Base-by-base conservation (phyloP, 2,888 invertebrate genomes). In the Aporophyla lueneburgensis region DNA sequence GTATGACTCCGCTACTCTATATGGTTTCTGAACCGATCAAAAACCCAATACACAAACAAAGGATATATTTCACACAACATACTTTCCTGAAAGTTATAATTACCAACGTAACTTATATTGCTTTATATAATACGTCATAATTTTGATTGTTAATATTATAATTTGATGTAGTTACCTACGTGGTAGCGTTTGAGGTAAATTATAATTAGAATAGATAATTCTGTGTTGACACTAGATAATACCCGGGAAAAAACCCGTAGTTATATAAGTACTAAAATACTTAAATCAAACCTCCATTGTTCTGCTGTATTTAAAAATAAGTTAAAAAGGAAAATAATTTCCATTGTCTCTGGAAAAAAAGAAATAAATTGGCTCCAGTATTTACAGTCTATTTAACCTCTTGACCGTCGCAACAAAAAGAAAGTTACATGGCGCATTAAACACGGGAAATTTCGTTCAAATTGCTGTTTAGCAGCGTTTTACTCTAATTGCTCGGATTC, bases 331-430 rank as follows among this genome's bases (percentile, higher is more conserved):
- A 61, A 87, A 83, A 72, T 70, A 59, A 74, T 53, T 74, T 59
- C 74, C 61, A 87, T 82, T 85, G 80, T 88, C 80, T 81, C 66
- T 74, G 78, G 21, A 72, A 76, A 83, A 80, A 81, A 86, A 80
- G 76, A 81, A 81, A 71, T 67, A 68, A 77, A 76, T 71, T 77
- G 81, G 79, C 87, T 87, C 77, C 88, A 90, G 91, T 89, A 90
- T 93, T 95, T 94, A 95, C 94, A 96, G 92, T 95, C 96, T 95
- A 94, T 95, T 96, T 95, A 95, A 95, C 93, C 93, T 92, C 89
- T 91, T 90, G 85, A 86, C 88, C 87, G 89, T 88, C 83, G 88
- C 84, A 91, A 90, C 90, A 90, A 94, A 95, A 96, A 95, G 96
- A 96, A 96, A 96, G 95, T 94, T 92, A 92, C 91, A 95, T 93